Base-by-base conservation (phyloP, 53 echinoderm and acorn worm species). In the Actinopyga echinites region DNA sequence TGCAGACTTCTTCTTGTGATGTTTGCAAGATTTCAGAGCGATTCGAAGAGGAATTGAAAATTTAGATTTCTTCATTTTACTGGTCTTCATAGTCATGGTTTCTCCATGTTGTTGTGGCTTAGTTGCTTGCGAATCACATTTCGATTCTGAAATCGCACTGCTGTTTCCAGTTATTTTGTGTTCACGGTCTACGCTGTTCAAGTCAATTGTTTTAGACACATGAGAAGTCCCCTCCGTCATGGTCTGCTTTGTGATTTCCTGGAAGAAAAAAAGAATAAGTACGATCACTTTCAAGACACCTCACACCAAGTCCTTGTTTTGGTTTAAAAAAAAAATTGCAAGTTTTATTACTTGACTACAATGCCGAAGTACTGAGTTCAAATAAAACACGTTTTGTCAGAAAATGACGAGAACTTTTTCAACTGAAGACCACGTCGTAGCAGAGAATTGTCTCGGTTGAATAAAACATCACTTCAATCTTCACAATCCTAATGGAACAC, bases 1-100 rank as follows among this genome's bases (percentile, higher is more conserved):
- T n/a, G n/a, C 45, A 71, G 10, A 42, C 26, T 71, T 71, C 71
- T 68, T 68, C 34, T 68, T 34, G 31, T 38, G 68, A 68, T 68
- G 68, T 33, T 68, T 68, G 20, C 17, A 21, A 37, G 68, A 37
- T 31, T 68, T 68, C 4, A 68, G 34, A n/a, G 68, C 68, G 19
- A 68, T 68, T 36, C 68, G 34, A 9, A 68, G 38, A 37, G 68
- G 68, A 13, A 68, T 33, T 9, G 38, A 38, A 30, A 68, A n/a
- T 68, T 23, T 34, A 33, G 68, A 20, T 37, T 68, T 68, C 1
- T 68, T 30, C 38, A 68, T 4, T 17, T 63, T 31, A 12, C 11
- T 28, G n/a, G n/a, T 38, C 13, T 8, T 33, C 68, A 68, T 21
- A 21, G 19, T 68, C 20, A 68, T 9, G 21, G 13, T 22, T 34